phyloP scores from a whole-genome alignment of 2,888 invertebrate genomes.

The Bhutanitis thaidina region DNA sequence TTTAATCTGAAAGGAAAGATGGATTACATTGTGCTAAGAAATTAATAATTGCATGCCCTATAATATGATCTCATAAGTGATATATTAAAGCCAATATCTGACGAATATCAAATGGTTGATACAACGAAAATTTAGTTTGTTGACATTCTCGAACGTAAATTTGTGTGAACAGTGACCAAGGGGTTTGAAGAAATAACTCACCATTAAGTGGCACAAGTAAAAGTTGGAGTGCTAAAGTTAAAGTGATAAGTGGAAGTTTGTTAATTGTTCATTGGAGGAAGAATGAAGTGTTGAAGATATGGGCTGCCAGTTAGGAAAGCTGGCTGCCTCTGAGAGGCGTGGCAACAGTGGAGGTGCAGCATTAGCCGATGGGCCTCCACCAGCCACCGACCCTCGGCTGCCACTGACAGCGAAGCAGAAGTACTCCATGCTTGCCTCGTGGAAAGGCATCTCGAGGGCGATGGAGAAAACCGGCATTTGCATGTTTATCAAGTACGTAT shows the following conservation, averaged over 20 bases:
- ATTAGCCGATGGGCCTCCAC: slow-evolving; percentile 81
- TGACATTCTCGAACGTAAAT: background rate
- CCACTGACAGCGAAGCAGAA: slow-evolving; percentile 93
- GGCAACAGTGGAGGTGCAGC: slow-evolving; percentile 59
- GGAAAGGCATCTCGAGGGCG: slow-evolving; percentile 94
- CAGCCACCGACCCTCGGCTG: slow-evolving; percentile 86
- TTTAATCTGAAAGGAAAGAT: slow-evolving; percentile 15
- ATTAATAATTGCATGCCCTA: slow-evolving; percentile 1
- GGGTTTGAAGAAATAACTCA: no score
- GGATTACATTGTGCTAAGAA: background rate
- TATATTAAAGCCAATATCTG: background rate
- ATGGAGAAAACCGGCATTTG: slow-evolving; percentile 93
- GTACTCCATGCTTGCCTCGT: slow-evolving; percentile 92
- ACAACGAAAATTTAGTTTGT: background rate
- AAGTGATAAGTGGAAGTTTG: background rate
- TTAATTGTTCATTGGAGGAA: slow-evolving; percentile 20
- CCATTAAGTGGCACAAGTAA: background rate
- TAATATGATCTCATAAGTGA: background rate
- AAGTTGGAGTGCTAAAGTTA: background rate
- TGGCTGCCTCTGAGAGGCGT: slow-evolving; percentile 80
- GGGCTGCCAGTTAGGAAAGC: slow-evolving; percentile 89
- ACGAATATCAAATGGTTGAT: background rate
- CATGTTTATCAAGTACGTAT: slow-evolving; percentile 94
- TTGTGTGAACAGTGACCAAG: background rate
- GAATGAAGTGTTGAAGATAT: slow-evolving; percentile 52